These are phyloP conservation scores for Gallirallus australis DNA, from an alignment of 2,797 vertebrate species.

Conservation along the genomic window DNA sequence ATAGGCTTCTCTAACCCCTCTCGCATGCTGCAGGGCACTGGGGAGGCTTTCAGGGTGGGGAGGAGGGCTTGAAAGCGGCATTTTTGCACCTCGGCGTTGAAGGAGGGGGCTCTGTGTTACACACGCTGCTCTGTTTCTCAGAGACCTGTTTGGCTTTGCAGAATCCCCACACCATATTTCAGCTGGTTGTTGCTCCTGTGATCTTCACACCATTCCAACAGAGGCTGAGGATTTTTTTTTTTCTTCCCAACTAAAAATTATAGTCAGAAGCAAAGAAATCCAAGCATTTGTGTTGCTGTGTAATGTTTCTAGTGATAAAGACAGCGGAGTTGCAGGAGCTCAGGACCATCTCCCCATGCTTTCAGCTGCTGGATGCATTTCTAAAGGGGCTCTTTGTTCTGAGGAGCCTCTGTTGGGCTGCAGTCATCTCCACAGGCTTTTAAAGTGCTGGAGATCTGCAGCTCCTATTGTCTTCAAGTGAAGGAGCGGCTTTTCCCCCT, in stretches of 20 bases:
- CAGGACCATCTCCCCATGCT: not conserved
- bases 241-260: not conserved
- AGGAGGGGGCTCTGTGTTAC: not conserved
- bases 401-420: not conserved
- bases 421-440: not conserved
- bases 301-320: not conserved
- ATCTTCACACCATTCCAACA: not conserved
- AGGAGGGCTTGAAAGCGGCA: not conserved
- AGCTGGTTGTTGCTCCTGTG: not conserved
- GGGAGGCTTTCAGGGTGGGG: not conserved
- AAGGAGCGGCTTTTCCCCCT: not conserved
- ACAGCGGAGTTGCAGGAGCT: not conserved
- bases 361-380: not conserved
- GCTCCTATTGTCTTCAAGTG: not conserved
- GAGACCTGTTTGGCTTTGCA: not conserved
- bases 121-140: fast-evolving
- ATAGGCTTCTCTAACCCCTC: not conserved
- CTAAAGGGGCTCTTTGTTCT: not conserved
- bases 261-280: not conserved
- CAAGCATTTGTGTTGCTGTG: not conserved
- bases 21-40: fast-evolving
- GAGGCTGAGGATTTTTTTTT: not conserved
- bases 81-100: not conserved
- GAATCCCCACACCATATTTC: not conserved
- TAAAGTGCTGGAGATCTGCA: not conserved